Evolutionary conservation across 2,113 vertebrate genomes (phyloP).

Genomic region (Pseudolaguvia tuberculata): DNA sequence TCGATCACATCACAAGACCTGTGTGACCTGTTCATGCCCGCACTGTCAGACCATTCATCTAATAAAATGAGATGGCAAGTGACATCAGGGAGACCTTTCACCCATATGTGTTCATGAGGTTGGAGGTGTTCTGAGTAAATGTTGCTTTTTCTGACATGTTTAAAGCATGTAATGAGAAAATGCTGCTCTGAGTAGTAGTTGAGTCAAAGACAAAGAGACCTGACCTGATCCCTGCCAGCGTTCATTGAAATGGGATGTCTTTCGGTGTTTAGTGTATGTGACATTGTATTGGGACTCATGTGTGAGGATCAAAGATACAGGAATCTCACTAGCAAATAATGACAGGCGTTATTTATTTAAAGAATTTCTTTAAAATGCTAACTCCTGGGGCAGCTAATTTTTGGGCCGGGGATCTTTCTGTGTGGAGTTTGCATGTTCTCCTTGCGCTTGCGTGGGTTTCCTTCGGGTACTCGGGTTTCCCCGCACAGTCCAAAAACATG

Average conservation of each 20-base stretch:
- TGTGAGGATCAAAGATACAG: slow-evolving; percentile 34
- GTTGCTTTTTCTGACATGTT: slow-evolving; percentile 58
- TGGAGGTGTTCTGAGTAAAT: neutral
- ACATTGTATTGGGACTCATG: slow-evolving; percentile 30
- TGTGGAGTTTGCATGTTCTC: no score
- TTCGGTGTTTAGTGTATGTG: slow-evolving; percentile 20
- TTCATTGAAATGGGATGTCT: slow-evolving; percentile 32
- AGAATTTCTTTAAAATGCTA: neutral
- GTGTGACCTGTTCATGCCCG: slow-evolving; percentile 29
- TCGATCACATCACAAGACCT: slow-evolving; percentile 23
- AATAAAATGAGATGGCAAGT: slow-evolving; percentile 44
- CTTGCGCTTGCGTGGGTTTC: no score
- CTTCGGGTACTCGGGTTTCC: no score
- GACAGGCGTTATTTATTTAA: slow-evolving; percentile 23
- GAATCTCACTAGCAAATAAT: slow-evolving; percentile 5
- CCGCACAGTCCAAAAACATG: no score
- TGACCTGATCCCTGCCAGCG: slow-evolving; percentile 59
- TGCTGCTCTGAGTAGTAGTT: slow-evolving; percentile 39
- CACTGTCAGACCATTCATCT: slow-evolving; percentile 2
- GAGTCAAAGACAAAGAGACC: slow-evolving; percentile 40
- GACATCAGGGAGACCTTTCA: slow-evolving; percentile 54
- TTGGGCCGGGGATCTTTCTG: no score
- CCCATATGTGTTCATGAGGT: slow-evolving; percentile 43
- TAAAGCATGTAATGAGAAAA: slow-evolving; percentile 54
- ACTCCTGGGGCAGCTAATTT: no score